Evolutionary conservation across 2,797 vertebrate genomes (phyloP).

Genomic region (Masticophis lateralis): DNA sequence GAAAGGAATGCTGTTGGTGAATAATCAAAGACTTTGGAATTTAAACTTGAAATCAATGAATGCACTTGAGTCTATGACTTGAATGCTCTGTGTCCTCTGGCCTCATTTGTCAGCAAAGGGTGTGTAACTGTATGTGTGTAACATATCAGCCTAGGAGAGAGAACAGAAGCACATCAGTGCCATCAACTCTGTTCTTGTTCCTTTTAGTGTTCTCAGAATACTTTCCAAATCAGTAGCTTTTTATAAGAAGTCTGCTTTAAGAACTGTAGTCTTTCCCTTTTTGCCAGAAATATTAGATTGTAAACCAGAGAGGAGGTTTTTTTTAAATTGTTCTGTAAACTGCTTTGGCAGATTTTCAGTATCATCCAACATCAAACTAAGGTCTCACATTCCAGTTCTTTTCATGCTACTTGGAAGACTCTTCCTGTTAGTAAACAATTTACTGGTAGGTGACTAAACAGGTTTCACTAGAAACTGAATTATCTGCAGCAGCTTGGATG

Average conservation of each 20-base stretch:
- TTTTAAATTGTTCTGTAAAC: not conserved
- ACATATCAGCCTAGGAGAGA: not conserved
- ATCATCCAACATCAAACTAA: not conserved
- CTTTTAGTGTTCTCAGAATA: too few species aligned
- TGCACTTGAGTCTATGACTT: not conserved
- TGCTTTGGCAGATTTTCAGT: not conserved
- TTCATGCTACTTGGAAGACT: not conserved
- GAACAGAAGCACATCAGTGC: too few species aligned
- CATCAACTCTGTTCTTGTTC: not conserved
- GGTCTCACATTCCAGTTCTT: not conserved
- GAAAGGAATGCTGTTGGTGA: not conserved
- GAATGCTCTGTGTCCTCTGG: not conserved
- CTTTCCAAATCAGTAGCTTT: not conserved
- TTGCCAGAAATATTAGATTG: not conserved
- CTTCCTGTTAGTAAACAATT: not conserved
- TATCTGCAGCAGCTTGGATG: not conserved
- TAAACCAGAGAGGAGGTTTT: accelerated
- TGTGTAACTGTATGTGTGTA: not conserved
- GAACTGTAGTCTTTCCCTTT: not conserved
- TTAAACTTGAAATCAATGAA: not conserved
- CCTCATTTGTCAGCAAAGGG: not conserved
- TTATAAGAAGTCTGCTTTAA: not conserved
- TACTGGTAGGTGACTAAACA: not conserved
- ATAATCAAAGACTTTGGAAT: too few species aligned
- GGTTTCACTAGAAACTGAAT: not conserved